A percentile compares a stretch with the other conserved stretches of the same genome.
phyloP scores from a whole-genome alignment of 2,113 vertebrate species.

The Pelmatolapia mariae region DNA sequence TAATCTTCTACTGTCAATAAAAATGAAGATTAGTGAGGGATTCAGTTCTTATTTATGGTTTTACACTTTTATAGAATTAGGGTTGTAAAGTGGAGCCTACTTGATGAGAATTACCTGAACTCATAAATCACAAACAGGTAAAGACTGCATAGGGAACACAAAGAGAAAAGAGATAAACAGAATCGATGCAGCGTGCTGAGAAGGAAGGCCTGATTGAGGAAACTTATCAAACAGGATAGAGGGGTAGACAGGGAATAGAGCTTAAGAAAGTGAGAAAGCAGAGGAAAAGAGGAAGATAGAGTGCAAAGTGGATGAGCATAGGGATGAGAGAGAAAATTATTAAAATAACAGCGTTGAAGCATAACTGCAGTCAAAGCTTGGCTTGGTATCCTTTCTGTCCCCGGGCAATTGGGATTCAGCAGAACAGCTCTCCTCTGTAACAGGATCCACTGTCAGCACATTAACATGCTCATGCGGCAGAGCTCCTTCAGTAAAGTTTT shows the following conservation, averaged over 20 bases:
- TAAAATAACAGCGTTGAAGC: conserved; percentile 18
- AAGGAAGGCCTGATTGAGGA: not conserved
- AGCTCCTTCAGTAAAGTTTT: conserved; percentile 8
- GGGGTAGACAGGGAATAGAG: not conserved
- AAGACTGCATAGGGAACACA: not conserved
- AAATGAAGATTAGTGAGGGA: not conserved
- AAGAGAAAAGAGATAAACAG: not conserved
- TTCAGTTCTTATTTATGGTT: not conserved
- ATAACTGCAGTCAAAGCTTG: conserved; percentile 40
- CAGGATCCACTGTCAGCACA: conserved; percentile 41
- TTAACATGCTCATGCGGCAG: conserved; percentile 53
- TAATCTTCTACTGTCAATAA: not conserved
- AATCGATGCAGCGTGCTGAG: not conserved
- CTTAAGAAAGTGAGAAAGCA: conserved; percentile 11
- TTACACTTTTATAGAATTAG: not conserved
- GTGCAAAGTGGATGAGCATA: conserved; percentile 2
- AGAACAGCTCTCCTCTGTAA: conserved; percentile 21
- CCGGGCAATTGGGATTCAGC: conserved; percentile 36
- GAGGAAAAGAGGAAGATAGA: not conserved
- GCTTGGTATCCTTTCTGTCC: conserved; percentile 41
- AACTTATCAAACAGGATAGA: not conserved
- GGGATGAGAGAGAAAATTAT: conserved; percentile 28
- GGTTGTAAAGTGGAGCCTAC: not conserved
- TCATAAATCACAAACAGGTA: not conserved
- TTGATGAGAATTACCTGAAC: not conserved